phyloP scores from a whole-genome alignment of 2,113 vertebrate species.

The Struthio camelus region DNA sequence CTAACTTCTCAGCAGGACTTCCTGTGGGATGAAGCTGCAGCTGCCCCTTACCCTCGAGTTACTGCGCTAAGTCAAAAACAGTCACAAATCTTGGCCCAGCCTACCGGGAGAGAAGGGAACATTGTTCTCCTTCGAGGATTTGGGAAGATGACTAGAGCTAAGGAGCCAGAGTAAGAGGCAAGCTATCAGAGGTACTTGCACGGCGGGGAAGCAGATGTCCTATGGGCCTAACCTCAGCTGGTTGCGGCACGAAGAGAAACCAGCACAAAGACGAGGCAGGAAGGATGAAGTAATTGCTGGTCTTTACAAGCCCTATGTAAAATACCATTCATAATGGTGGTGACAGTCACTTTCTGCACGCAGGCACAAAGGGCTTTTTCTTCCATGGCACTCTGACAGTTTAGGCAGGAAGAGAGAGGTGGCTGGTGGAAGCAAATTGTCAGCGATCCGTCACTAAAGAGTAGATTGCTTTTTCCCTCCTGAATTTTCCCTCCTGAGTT shows the following conservation, averaged over 20 bases:
- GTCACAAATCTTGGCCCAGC: not conserved
- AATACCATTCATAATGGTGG: slow-evolving; percentile 58
- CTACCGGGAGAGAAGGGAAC: not conserved
- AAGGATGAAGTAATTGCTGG: slow-evolving; percentile 65
- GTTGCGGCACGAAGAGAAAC: not conserved
- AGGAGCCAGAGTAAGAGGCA: not conserved
- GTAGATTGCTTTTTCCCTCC: slow-evolving; percentile 52
- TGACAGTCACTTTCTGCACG: slow-evolving; percentile 56
- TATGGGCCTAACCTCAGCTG: not conserved
- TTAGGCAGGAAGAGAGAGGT: slow-evolving; percentile 61
- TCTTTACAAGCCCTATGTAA: slow-evolving; percentile 57
- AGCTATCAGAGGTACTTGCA: not conserved
- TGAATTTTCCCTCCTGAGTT: slow-evolving; percentile 31
- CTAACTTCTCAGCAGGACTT: not conserved
- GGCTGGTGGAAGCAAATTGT: slow-evolving; percentile 62
- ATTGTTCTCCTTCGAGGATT: not conserved
- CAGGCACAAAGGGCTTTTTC: slow-evolving; percentile 61
- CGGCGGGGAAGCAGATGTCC: not conserved
- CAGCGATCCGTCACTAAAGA: slow-evolving; percentile 25
- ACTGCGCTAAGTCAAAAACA: not conserved
- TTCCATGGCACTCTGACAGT: slow-evolving; percentile 51
- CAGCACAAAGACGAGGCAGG: slow-evolving; percentile 16
- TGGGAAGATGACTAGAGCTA: not conserved
- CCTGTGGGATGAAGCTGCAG: accelerated
- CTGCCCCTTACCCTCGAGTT: not conserved